phyloP scores from a whole-genome alignment of 2,797 vertebrate genomes.

The Catostomus latipinnis region DNA sequence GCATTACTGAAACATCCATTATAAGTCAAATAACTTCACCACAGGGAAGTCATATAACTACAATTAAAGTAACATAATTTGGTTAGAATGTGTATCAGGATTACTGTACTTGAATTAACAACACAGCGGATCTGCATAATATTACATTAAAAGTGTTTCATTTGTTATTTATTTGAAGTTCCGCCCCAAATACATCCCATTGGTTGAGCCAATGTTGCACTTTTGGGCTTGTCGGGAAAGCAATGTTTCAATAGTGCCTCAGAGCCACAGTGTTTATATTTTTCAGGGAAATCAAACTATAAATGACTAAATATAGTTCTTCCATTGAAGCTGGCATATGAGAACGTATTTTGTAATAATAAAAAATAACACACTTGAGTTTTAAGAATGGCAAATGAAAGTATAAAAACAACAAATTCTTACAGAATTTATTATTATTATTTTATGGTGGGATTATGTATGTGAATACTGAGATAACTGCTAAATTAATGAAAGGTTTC shows the following conservation, averaged over 20 bases:
- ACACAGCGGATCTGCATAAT: neutral
- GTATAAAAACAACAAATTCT: no score
- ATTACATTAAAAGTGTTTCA: conserved; percentile 1
- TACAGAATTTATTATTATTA: no score
- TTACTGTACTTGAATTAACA: conserved; percentile 12
- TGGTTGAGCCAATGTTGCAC: no score
- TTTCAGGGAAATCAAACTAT: no score
- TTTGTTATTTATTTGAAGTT: neutral
- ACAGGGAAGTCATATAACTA: conserved; percentile 24
- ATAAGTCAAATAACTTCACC: conserved; percentile 16
- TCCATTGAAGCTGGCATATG: no score
- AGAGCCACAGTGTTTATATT: no score
- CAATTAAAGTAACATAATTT: conserved; percentile 35
- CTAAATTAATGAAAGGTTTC: neutral
- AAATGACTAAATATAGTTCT: no score
- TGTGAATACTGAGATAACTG: neutral
- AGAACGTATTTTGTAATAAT: no score
- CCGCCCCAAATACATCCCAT: no score
- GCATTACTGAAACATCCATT: conserved; percentile 31
- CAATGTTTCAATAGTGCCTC: no score
- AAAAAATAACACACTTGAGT: neutral
- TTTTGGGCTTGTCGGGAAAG: no score
- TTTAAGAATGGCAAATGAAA: neutral
- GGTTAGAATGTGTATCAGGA: conserved; percentile 1
- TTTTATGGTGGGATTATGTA: neutral